A percentile compares a stretch with the other conserved stretches of the same genome.
phyloP scores from a whole-genome alignment of 2,797 vertebrate genomes.

The Merluccius polli region DNA sequence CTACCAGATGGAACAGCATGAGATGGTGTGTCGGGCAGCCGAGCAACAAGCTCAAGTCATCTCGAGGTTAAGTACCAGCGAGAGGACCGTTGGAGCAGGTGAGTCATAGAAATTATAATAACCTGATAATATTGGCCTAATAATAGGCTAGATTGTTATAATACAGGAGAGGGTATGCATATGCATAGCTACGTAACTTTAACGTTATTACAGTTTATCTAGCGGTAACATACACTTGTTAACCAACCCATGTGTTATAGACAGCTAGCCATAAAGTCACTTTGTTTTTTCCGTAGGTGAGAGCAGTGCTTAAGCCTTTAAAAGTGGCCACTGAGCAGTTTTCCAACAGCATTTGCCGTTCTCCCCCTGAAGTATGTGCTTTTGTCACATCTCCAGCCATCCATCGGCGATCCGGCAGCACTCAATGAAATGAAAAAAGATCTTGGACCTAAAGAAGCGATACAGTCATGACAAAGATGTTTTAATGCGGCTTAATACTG shows the following conservation, averaged over 20 bases:
- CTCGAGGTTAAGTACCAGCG: not conserved
- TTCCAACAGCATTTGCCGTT: not conserved
- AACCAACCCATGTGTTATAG: not conserved
- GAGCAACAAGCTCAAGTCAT: not conserved
- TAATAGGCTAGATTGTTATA: not conserved
- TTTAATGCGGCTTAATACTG: not conserved
- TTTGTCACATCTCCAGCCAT: conserved; percentile 3
- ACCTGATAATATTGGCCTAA: not conserved
- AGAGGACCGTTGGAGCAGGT: conserved; percentile 8
- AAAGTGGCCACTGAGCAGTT: not conserved
- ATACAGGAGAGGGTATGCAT: not conserved
- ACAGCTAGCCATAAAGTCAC: not conserved
- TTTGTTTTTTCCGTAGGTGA: not conserved
- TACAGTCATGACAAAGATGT: not conserved
- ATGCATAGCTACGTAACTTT: not conserved
- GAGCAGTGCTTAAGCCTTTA: not conserved
- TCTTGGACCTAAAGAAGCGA: not conserved
- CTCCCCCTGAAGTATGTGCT: not conserved
- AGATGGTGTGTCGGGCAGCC: not conserved
- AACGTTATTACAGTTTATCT: not conserved
- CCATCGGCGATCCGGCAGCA: not conserved
- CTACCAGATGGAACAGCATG: not conserved
- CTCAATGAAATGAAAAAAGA: conserved; percentile 7
- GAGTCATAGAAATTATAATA: not conserved
- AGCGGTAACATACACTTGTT: not conserved